Base-by-base conservation (phyloP, 2,888 invertebrate genomes). In the Pseudolycoriella hygida region DNA sequence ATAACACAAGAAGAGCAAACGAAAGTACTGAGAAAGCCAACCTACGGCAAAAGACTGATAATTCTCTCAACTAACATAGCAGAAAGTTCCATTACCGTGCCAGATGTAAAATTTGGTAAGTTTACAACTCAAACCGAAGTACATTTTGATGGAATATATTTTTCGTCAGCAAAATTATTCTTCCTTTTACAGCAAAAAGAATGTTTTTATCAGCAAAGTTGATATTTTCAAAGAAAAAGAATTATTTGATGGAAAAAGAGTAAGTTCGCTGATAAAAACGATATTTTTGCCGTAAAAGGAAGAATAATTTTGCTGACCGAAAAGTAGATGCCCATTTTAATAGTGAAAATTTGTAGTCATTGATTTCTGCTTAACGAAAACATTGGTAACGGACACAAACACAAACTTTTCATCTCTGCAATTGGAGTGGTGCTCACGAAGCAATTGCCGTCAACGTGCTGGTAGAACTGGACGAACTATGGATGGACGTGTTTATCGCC, bases 291-390 rank as follows among this genome's bases (percentile, higher is more conserved):
- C n/a, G n/a, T n/a, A n/a, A n/a, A n/a, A n/a, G n/a, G n/a, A n/a
- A n/a, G n/a, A n/a, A n/a, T n/a, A n/a, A n/a, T n/a, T n/a, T n/a
- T n/a, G n/a, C n/a, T n/a, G n/a, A n/a, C n/a, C n/a, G n/a, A n/a
- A n/a, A n/a, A n/a, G n/a, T n/a, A n/a, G n/a, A n/a, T n/a, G n/a
- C n/a, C n/a, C n/a, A n/a, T n/a, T n/a, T n/a, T n/a, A n/a, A n/a
- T n/a, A n/a, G n/a, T n/a, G n/a, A n/a, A n/a, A 11, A 43, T 43
- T 44, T 31, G 49, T 39, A 60, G 93, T 97, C 42, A 82, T 96
- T 55, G 96, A 97, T 66, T 94, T 88, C 64, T 96, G 94, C 63
- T 67, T 94, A 48, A 87, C 87, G 48, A 94, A 93, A 67, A 73
- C 76, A 31, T 63, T 90, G 53, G 69, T 80, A 4, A 77, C 80